Conservation (phyloP, 2,888 invertebrate species). For the Ctenicera cuprea region DNA sequence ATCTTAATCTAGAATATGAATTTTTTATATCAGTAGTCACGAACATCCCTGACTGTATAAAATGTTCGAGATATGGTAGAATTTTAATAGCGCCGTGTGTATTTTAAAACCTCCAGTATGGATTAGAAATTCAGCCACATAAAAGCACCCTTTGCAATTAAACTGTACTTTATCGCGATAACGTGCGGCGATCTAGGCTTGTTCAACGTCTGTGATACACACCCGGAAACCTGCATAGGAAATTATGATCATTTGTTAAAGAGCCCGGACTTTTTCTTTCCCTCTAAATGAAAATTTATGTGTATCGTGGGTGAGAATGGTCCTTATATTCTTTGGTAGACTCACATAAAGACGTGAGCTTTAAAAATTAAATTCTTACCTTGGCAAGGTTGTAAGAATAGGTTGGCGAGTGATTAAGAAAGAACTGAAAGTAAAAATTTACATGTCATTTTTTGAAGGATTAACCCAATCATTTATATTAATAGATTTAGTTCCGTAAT, state of each 20-base stretch:
- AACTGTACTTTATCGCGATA: conserved; percentile 12
- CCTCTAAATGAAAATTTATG: conserved; percentile 59
- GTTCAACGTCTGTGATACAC: conserved; percentile 40
- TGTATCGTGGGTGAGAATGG: conserved; percentile 52
- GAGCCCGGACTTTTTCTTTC: conserved; percentile 55
- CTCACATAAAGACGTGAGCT: conserved; percentile 8
- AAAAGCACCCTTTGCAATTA: conserved; percentile 11
- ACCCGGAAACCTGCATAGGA: conserved; percentile 54
- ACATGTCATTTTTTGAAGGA: conserved; percentile 33
- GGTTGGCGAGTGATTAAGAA: conserved; percentile 1
- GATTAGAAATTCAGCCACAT: neutral
- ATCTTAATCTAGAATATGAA: conserved; percentile 45
- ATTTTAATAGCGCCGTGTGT: conserved; percentile 5
- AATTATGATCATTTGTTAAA: conserved; percentile 61
- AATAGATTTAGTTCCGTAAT: conserved; percentile 48
- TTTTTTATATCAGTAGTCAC: conserved; percentile 39
- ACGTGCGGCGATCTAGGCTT: conserved; percentile 28
- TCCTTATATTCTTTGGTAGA: conserved; percentile 26
- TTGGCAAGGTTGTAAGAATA: neutral
- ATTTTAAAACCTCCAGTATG: conserved; percentile 2
- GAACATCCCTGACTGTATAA: conserved; percentile 23
- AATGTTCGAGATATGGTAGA: conserved; percentile 18
- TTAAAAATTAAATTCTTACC: conserved; percentile 15
- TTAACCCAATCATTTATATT: conserved; percentile 40
- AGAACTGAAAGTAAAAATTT: conserved; percentile 19